Evolutionary conservation across 2,888 invertebrate species (phyloP).

Genomic region (Acanthococcus lagerstroemiae): DNA sequence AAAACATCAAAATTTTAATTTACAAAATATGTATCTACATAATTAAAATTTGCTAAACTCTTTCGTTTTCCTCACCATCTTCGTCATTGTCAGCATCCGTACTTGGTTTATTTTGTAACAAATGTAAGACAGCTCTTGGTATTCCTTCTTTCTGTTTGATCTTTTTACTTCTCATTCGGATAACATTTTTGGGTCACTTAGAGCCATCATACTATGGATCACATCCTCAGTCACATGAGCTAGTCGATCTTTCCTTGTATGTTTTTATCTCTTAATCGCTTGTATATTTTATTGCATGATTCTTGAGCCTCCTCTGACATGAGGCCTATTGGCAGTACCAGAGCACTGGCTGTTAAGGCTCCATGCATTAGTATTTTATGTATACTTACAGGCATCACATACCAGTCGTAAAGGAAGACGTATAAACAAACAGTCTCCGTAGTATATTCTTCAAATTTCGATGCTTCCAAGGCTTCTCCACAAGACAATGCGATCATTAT

Average conservation of each 20-base stretch:
- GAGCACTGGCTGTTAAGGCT: too few species aligned
- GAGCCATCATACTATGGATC: background rate
- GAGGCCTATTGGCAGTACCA: background rate
- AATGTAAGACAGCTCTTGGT: too few species aligned
- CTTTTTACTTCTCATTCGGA: too few species aligned
- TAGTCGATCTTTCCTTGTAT: background rate
- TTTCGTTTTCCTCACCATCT: too few species aligned
- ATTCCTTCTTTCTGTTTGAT: background rate
- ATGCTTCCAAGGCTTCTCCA: background rate
- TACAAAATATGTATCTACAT: too few species aligned
- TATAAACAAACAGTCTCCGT: background rate
- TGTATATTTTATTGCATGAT: slow-evolving; percentile 2
- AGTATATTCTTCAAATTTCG: background rate
- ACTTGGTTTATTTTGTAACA: too few species aligned
- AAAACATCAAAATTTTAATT: too few species aligned
- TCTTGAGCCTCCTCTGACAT: slow-evolving; percentile 8
- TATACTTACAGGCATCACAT: background rate
- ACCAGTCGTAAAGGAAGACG: background rate
- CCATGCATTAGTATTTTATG: slow-evolving; percentile 2
- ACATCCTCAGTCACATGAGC: background rate
- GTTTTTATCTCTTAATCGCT: background rate
- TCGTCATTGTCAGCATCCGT: too few species aligned
- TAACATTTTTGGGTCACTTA: too few species aligned
- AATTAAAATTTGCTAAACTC: too few species aligned
- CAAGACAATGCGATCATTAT: background rate